Percentiles rank a stretch among this genome's conserved stretches.
Evolutionary conservation across 2,113 vertebrate genomes (phyloP).

Genomic region (Pseudois nayaur): DNA sequence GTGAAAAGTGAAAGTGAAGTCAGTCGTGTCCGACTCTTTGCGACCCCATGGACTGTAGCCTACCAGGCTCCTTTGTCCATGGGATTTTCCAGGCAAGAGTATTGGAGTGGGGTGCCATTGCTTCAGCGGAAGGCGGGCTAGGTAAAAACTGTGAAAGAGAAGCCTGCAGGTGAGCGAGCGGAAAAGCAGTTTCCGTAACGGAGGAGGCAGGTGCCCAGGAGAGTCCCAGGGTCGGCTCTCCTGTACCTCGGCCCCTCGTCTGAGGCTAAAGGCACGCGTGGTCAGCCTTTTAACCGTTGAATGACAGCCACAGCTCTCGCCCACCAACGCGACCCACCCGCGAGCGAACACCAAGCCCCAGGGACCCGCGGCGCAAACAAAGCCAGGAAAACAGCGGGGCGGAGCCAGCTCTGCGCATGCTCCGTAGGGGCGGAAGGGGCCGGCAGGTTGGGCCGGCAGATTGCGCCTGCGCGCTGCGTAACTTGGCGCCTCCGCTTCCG

Average conservation of each 20-base stretch:
- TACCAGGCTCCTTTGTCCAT: too few relatives aligned
- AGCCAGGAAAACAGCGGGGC: fast-evolving
- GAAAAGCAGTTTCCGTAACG: background rate
- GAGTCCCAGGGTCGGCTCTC: background rate
- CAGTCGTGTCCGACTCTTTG: too few relatives aligned
- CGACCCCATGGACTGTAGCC: too few relatives aligned
- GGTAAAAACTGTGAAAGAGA: too few relatives aligned
- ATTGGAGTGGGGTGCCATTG: background rate
- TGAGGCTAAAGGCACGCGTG: too few relatives aligned
- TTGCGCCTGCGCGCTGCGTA: background rate
- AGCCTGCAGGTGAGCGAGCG: background rate
- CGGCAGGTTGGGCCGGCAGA: fast-evolving
- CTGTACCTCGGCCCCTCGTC: background rate
- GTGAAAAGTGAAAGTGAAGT: too few relatives aligned
- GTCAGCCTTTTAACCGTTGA: background rate
- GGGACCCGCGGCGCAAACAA: fast-evolving
- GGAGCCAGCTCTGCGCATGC: background rate
- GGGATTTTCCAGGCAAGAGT: too few relatives aligned
- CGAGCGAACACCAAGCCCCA: fast-evolving
- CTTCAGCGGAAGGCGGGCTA: background rate
- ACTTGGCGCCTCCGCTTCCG: fast-evolving
- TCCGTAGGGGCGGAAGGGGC: fast-evolving
- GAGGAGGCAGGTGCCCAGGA: background rate
- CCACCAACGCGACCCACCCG: fast-evolving
- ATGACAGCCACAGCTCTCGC: background rate